A percentile compares a stretch with the other conserved stretches of the same genome.
Conservation (phyloP, 2,888 invertebrate genomes). For the Heliconius ethilla region DNA sequence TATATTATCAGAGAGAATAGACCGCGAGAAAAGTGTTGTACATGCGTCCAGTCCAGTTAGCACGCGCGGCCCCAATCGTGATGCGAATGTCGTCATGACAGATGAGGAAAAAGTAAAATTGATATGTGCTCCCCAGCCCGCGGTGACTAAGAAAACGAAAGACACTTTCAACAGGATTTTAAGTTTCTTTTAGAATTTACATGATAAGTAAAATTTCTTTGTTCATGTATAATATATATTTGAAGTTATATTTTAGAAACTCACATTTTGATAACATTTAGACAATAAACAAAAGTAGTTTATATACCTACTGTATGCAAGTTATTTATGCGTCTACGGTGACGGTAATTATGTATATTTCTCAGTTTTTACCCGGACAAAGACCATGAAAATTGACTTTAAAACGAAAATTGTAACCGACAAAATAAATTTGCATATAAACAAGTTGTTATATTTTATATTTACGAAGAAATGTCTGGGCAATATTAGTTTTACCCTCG, state of each 20-base stretch:
- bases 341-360: slow-evolving; percentile 45
- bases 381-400: slow-evolving; percentile 65
- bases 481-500: slow-evolving; percentile 40
- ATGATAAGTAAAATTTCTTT: slow-evolving; percentile 39
- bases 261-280: slow-evolving; percentile 7
- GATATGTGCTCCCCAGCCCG: slow-evolving; percentile 66
- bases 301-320: background rate
- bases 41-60: slow-evolving; percentile 55
- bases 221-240: background rate
- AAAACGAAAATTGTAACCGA: slow-evolving; percentile 58
- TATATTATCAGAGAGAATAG: slow-evolving; percentile 48
- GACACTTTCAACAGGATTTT: slow-evolving; percentile 76
- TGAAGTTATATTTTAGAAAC: background rate
- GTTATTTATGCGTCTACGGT: slow-evolving; percentile 1
- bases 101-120: slow-evolving; percentile 79
- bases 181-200: slow-evolving; percentile 47
- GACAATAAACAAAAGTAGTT: background rate
- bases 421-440: slow-evolving; percentile 52
- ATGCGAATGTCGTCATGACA: slow-evolving; percentile 71
- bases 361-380: slow-evolving; percentile 57
- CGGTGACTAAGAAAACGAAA: slow-evolving; percentile 57
- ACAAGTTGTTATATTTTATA: slow-evolving; percentile 46
- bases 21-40: slow-evolving; percentile 46
- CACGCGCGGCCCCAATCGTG: slow-evolving; percentile 78
- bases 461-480: slow-evolving; percentile 40